These are phyloP conservation scores for Wiebesia pumilae DNA, from an alignment of 1,140 invertebrate species.

Conservation along the genomic window DNA sequence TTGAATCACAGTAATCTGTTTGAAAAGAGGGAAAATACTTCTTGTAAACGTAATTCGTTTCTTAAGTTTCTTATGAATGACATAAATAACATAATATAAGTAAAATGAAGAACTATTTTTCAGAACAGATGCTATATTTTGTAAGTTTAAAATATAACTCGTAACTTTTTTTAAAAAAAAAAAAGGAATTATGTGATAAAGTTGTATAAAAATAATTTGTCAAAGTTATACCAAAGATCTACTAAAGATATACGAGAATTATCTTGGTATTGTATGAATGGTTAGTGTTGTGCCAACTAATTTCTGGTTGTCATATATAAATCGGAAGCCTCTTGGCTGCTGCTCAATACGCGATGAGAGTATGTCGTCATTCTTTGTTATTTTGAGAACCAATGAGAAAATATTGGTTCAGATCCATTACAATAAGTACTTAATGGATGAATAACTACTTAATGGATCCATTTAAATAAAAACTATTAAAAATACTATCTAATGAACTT, in stretches of 20 bases:
- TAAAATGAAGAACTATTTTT: too few species aligned
- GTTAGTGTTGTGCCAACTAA: background rate
- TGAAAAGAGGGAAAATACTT: too few species aligned
- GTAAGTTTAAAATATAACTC: too few species aligned
- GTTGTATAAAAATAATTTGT: background rate
- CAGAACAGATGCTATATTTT: too few species aligned
- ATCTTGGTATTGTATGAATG: background rate
- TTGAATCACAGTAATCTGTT: too few species aligned
- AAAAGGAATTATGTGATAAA: background rate
- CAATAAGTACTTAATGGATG: background rate
- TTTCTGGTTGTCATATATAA: background rate
- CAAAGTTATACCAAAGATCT: background rate
- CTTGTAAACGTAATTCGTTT: too few species aligned
- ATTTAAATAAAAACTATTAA: background rate
- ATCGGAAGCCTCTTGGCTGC: slow-evolving; percentile 15
- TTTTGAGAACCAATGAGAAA: background rate
- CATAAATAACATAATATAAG: too few species aligned
- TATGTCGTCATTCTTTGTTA: background rate
- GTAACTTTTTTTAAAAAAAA: too few species aligned
- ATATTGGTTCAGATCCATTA: background rate
- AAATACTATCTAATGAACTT: too few species aligned
- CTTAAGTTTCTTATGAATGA: too few species aligned
- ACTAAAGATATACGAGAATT: background rate
- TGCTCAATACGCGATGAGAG: background rate
- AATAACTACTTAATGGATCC: background rate